Conservation (phyloP, 2,113 vertebrate species). For the Ailurus styani region DNA sequence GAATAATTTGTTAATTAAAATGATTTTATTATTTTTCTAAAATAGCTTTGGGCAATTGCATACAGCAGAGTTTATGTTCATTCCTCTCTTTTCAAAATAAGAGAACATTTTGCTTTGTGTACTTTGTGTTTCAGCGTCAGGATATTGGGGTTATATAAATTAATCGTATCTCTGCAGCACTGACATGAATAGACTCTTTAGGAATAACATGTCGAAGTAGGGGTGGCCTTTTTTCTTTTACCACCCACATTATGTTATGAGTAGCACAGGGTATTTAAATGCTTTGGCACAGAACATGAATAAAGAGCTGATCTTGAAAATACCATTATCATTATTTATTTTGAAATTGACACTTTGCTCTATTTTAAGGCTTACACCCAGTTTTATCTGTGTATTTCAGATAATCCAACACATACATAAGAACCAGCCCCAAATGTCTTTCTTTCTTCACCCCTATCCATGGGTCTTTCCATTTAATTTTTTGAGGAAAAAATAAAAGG, state of each 20-base stretch:
- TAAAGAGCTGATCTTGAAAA: conserved; percentile 80
- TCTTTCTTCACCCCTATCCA: conserved; percentile 64
- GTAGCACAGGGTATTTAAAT: conserved; percentile 75
- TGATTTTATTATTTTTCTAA: conserved; percentile 57
- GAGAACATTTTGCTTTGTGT: conserved; percentile 51
- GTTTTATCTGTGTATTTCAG: conserved; percentile 78
- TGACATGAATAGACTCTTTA: conserved; percentile 61
- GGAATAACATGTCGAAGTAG: conserved; percentile 59
- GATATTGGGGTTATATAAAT: conserved; percentile 58
- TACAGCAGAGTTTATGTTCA: conserved; percentile 44
- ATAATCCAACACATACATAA: conserved; percentile 76
- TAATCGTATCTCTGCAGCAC: conserved; percentile 61
- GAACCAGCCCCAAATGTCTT: conserved; percentile 65
- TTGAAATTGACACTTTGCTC: conserved; percentile 78
- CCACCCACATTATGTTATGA: conserved; percentile 80
- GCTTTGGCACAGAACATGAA: conserved; percentile 75
- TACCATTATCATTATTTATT: conserved; percentile 82
- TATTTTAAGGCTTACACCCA: conserved; percentile 79
- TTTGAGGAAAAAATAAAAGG: conserved; percentile 71
- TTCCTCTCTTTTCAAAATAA: conserved; percentile 64
- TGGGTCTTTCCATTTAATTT: conserved; percentile 75
- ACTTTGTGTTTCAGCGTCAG: conserved; percentile 11
- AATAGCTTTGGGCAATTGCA: conserved; percentile 37
- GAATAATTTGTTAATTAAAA: conserved; percentile 61
- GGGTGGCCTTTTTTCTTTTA: conserved; percentile 61